These are phyloP conservation scores for Megaceryle maxima DNA, from an alignment of 2,113 vertebrate species.

Conservation along the genomic window DNA sequence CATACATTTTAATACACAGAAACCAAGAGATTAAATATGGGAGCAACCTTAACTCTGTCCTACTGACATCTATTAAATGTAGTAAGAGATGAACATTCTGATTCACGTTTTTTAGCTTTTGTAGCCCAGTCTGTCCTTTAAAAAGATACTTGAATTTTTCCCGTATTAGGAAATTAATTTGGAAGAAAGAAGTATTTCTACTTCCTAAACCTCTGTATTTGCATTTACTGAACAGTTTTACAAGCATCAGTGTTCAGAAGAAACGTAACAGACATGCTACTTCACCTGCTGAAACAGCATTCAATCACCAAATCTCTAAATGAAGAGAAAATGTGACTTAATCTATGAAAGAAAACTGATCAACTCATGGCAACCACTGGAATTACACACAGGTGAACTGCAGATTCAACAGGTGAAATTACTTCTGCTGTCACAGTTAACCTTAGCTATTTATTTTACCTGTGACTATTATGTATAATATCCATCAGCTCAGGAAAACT, in stretches of 20 bases:
- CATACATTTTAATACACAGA: not conserved
- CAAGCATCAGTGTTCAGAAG: not conserved
- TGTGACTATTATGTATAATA: not conserved
- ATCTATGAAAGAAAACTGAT: not conserved
- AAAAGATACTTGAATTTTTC: not conserved
- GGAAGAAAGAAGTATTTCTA: not conserved
- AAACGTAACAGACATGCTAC: not conserved
- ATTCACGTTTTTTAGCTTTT: not conserved
- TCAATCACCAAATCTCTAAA: not conserved
- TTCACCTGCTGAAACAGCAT: not conserved
- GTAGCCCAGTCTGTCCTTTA: not conserved
- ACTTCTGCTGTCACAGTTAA: not conserved
- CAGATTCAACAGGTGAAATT: not conserved
- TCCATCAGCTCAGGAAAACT: not conserved
- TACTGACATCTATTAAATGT: not conserved
- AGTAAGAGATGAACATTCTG: not conserved
- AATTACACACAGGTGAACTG: not conserved
- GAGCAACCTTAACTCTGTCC: not conserved
- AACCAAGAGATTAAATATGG: not conserved
- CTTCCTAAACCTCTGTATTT: not conserved
- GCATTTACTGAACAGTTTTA: not conserved
- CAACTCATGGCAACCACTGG: not conserved
- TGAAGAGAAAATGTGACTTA: not conserved
- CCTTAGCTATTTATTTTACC: not conserved
- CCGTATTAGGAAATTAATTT: not conserved